phyloP scores from a whole-genome alignment of 2,888 invertebrate genomes.

The Pomacea canaliculata region DNA sequence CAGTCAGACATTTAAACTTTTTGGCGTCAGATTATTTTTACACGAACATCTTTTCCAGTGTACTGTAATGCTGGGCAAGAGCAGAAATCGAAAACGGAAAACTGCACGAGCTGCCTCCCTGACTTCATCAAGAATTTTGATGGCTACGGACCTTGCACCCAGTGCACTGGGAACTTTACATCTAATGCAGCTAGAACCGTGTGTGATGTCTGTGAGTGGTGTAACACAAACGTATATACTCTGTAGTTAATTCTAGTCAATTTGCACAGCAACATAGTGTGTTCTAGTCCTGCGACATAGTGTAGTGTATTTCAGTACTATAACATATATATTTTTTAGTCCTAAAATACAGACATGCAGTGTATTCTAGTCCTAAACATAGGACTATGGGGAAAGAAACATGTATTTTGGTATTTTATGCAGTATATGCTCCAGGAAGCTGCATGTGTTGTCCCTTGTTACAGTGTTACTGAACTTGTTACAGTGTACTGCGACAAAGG shows the following conservation, averaged over 20 bases:
- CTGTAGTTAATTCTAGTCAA: background rate
- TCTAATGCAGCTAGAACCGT: constrained; percentile 27
- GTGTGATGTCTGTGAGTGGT: constrained; percentile 31
- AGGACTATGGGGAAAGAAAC: too few species aligned
- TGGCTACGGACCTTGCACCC: constrained; percentile 28
- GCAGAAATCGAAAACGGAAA: constrained; percentile 11
- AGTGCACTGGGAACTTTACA: constrained; percentile 38
- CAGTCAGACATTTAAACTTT: too few species aligned
- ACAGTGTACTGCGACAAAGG: constrained; percentile 41
- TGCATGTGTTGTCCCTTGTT: background rate
- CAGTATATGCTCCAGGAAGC: too few species aligned
- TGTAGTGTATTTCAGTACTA: too few species aligned
- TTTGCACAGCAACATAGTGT: too few species aligned
- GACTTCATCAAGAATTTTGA: constrained; percentile 28
- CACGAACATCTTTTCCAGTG: constrained; percentile 1
- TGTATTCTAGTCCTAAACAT: too few species aligned
- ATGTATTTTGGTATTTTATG: too few species aligned
- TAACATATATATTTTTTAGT: too few species aligned
- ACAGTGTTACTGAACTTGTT: constrained; percentile 29
- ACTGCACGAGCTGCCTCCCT: constrained; percentile 28
- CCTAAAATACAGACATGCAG: too few species aligned
- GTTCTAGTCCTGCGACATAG: too few species aligned
- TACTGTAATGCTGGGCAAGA: constrained; percentile 23
- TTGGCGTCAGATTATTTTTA: too few species aligned
- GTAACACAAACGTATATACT: background rate